Percentiles rank a stretch among this genome's conserved stretches.
Conservation (phyloP, 2,888 invertebrate genomes). For the Alviniconcha strummeri region DNA sequence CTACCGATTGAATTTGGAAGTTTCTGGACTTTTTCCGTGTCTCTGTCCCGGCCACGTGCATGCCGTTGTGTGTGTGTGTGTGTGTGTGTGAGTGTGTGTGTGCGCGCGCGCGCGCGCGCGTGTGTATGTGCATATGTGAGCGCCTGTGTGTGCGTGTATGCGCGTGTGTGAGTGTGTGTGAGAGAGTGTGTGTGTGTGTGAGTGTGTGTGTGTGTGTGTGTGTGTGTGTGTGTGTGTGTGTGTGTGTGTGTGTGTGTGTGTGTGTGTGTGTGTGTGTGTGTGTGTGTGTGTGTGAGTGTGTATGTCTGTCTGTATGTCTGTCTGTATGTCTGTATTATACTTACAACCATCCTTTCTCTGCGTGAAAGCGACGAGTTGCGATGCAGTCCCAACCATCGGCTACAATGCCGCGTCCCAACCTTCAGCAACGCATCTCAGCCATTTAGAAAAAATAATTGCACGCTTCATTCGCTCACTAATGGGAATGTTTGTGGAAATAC, state of each 20-base stretch:
- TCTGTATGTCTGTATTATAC: not conserved
- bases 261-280: slow-evolving; percentile 9
- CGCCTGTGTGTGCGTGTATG: not conserved
- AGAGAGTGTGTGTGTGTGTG: slow-evolving; percentile 10
- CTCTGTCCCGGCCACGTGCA: too few species aligned
- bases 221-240: slow-evolving; percentile 10
- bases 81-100: too few species aligned
- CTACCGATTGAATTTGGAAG: too few species aligned
- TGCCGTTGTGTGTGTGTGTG: too few species aligned
- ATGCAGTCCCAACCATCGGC: too few species aligned
- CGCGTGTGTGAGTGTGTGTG: not conserved
- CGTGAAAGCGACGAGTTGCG: too few species aligned
- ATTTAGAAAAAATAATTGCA: not conserved
- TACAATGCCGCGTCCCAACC: too few species aligned
- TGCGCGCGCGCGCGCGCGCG: too few species aligned
- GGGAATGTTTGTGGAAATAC: not conserved
- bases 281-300: not conserved
- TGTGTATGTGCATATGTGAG: slow-evolving; percentile 3
- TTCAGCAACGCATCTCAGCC: too few species aligned
- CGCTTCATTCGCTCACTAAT: not conserved
- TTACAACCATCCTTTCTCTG: not conserved
- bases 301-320: not conserved
- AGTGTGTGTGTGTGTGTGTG: slow-evolving; percentile 7
- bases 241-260: not conserved
- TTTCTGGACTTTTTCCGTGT: too few species aligned